phyloP scores from a whole-genome alignment of 37 sponge, comb jelly and placozoan genomes.

The Tethya wilhelma region DNA sequence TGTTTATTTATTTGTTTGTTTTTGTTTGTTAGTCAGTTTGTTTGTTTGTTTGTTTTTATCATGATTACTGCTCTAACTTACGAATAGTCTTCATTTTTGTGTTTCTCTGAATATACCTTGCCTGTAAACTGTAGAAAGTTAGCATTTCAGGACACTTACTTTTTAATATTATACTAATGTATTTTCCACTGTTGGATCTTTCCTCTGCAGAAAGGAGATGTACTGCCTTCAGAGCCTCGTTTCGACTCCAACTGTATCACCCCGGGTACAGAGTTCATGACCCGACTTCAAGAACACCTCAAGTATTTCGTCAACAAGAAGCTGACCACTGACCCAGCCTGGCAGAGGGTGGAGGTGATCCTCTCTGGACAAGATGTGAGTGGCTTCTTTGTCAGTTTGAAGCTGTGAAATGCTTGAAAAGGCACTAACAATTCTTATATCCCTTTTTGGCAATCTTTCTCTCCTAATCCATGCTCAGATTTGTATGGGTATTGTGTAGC shows the following conservation, averaged over 20 bases:
- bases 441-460: too few relatives aligned
- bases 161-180: not conserved
- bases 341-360: conserved; percentile 90
- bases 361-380: conserved; percentile 93
- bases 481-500: too few relatives aligned
- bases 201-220: conserved; percentile 35
- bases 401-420: not conserved
- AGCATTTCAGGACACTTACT: not conserved
- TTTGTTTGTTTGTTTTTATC: too few relatives aligned
- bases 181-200: not conserved
- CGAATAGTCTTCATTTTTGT: too few relatives aligned
- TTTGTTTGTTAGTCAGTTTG: too few relatives aligned
- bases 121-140: not conserved
- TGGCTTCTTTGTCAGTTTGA: too few relatives aligned
- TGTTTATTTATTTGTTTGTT: not conserved
- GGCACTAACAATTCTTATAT: too few relatives aligned
- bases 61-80: too few relatives aligned
- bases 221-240: conserved; percentile 63
- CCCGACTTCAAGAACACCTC: conserved; percentile 83
- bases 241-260: conserved; percentile 99
- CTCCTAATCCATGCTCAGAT: too few relatives aligned
- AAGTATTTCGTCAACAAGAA: conserved; percentile 95
- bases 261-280: conserved; percentile 96
- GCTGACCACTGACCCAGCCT: conserved; percentile 86
- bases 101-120: not conserved